Percentiles rank a stretch among this genome's conserved stretches.
phyloP scores from a whole-genome alignment of 2,113 vertebrate species.

The Bujurquina vittata region DNA sequence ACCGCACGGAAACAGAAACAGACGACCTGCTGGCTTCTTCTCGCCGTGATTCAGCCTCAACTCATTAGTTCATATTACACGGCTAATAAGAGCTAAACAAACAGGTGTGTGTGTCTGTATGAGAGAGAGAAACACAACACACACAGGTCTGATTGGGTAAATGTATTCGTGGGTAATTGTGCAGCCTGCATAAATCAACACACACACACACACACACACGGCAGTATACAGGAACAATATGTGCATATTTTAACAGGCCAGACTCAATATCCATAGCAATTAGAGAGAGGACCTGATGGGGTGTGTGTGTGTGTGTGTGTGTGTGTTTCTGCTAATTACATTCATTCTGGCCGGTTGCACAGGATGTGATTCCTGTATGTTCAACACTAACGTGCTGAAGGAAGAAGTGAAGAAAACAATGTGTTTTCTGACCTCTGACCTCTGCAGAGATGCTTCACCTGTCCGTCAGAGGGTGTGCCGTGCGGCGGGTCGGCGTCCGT shows the following conservation, averaged over 20 bases:
- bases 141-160: slow-evolving; percentile 27
- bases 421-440: not conserved
- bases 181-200: slow-evolving; percentile 60
- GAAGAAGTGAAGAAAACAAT: not conserved
- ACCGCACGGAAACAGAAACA: not conserved
- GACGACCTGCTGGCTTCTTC: not conserved
- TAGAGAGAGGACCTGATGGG: slow-evolving; percentile 20
- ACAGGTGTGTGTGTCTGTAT: slow-evolving; percentile 40
- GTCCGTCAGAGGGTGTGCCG: not conserved
- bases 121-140: not conserved
- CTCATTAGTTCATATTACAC: slow-evolving; percentile 74
- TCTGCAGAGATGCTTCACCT: not conserved
- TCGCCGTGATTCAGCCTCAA: slow-evolving; percentile 29
- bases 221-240: slow-evolving; percentile 46
- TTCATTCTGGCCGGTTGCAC: not conserved
- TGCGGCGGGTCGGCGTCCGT: not conserved
- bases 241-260: slow-evolving; percentile 58
- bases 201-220: not conserved
- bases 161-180: slow-evolving; percentile 68
- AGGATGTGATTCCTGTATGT: not conserved
- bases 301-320: slow-evolving; percentile 25
- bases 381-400: not conserved
- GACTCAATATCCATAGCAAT: slow-evolving; percentile 34
- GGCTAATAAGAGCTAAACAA: slow-evolving; percentile 68
- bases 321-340: slow-evolving; percentile 10